phyloP scores from a whole-genome alignment of 2,888 invertebrate genomes.

The Drosophila cracens region DNA sequence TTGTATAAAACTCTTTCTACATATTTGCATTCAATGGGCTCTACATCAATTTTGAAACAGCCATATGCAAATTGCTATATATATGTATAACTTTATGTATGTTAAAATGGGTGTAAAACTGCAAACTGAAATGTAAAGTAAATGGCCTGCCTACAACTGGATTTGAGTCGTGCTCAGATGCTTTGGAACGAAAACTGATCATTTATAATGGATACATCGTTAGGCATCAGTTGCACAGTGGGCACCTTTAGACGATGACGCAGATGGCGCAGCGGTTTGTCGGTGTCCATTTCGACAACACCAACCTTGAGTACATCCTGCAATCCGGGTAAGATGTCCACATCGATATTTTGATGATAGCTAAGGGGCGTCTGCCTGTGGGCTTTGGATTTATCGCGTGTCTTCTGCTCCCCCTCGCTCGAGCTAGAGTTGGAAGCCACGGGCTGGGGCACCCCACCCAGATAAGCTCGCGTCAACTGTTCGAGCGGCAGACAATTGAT shows the following conservation, averaged over 20 bases:
- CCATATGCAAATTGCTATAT: not conserved
- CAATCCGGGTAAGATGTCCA: too few species aligned
- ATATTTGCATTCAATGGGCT: not conserved
- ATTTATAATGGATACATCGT: not conserved
- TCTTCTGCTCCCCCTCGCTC: not conserved
- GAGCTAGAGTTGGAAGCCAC: not conserved
- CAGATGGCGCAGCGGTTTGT: not conserved
- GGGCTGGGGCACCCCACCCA: slow-evolving; percentile 11
- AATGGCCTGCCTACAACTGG: not conserved
- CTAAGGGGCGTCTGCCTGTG: not conserved
- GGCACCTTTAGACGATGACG: not conserved
- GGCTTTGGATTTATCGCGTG: not conserved
- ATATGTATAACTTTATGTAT: not conserved
- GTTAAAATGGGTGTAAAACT: not conserved
- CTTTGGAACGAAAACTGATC: not conserved
- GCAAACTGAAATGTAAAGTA: not conserved
- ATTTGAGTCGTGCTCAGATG: not conserved
- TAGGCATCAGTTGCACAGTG: not conserved
- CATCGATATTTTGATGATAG: not conserved
- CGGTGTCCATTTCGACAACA: not conserved
- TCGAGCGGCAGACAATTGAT: slow-evolving; percentile 85
- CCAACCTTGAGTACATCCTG: too few species aligned
- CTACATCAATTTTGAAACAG: not conserved
- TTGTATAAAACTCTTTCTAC: not conserved
- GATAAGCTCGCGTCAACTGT: slow-evolving; percentile 9